Evolutionary conservation across 2,888 invertebrate genomes (phyloP).

Genomic region (Enoplolaimus lenunculus): DNA sequence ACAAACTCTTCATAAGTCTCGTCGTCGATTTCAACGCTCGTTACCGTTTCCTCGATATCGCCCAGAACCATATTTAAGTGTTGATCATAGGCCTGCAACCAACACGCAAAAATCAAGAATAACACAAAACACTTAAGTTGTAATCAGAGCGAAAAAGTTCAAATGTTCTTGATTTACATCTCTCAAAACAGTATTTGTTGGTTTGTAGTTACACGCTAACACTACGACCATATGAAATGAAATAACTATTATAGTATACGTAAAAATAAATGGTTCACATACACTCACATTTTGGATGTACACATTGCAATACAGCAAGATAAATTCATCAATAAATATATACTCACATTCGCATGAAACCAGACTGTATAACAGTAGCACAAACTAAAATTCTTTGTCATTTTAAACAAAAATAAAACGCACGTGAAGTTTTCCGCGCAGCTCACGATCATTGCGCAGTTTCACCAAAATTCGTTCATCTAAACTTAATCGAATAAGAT

Average conservation of each 20-base stretch:
- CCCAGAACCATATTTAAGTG: conserved; percentile 98
- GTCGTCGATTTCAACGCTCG: conserved; percentile 88
- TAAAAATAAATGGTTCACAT: no score
- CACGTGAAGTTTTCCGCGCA: conserved; percentile 85
- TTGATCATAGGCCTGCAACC: conserved; percentile 82
- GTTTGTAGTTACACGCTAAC: no score
- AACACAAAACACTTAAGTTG: conserved; percentile 1
- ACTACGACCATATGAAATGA: no score
- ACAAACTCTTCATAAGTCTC: conserved; percentile 98
- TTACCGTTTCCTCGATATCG: conserved; percentile 61
- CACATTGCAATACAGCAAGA: no score
- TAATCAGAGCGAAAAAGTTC: not conserved
- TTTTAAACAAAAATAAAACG: conserved; percentile 43
- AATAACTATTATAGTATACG: no score
- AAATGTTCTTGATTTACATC: not conserved
- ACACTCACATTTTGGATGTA: no score
- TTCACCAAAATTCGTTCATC: conserved; percentile 98
- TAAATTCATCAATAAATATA: no score
- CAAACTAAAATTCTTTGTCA: no score
- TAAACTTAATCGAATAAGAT: conserved; percentile 83
- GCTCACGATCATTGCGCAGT: conserved; percentile 93
- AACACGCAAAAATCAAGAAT: conserved; percentile 20
- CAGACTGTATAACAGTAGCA: no score
- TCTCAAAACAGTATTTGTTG: not conserved
- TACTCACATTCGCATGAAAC: no score